Evolutionary conservation across 1,140 invertebrate genomes (phyloP).

Genomic region (Gryon sp.): DNA sequence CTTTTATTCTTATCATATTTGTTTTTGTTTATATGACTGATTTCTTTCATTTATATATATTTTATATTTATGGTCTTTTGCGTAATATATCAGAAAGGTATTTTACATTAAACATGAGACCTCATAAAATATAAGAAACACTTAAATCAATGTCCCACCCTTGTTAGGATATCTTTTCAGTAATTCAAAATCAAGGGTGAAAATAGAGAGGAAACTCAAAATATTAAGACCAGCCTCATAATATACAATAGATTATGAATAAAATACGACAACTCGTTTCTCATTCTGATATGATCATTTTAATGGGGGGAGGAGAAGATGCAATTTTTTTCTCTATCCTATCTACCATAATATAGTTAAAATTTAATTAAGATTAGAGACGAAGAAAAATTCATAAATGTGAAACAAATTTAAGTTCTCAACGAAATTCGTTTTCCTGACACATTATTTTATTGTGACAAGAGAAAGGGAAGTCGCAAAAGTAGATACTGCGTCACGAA

Average conservation of each 20-base stretch:
- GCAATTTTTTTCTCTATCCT: not conserved
- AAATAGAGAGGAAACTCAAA: not conserved
- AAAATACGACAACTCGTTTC: constrained; percentile 1
- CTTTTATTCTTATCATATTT: too few species aligned
- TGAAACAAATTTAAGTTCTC: constrained; percentile 25
- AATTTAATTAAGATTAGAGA: constrained; percentile 15
- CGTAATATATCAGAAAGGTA: too few species aligned
- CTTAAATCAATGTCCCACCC: too few species aligned
- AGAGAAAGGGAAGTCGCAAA: constrained; percentile 20
- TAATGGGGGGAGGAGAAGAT: not conserved
- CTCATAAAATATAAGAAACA: too few species aligned
- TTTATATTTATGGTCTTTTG: too few species aligned
- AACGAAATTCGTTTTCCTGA: constrained; percentile 21
- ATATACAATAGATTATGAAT: constrained; percentile 11
- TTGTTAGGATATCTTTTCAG: constrained; percentile 1
- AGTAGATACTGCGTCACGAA: constrained; percentile 46
- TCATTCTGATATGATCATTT: constrained; percentile 13
- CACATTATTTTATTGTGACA: constrained; percentile 34
- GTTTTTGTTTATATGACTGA: too few species aligned
- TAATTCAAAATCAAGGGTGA: not conserved
- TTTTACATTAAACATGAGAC: too few species aligned
- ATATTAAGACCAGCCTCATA: constrained; percentile 10
- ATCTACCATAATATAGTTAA: constrained; percentile 7
- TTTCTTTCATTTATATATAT: too few species aligned
- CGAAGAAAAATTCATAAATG: constrained; percentile 26